These are phyloP conservation scores for Lithophane ornitopus DNA, from an alignment of 2,888 invertebrate species.

Conservation along the genomic window DNA sequence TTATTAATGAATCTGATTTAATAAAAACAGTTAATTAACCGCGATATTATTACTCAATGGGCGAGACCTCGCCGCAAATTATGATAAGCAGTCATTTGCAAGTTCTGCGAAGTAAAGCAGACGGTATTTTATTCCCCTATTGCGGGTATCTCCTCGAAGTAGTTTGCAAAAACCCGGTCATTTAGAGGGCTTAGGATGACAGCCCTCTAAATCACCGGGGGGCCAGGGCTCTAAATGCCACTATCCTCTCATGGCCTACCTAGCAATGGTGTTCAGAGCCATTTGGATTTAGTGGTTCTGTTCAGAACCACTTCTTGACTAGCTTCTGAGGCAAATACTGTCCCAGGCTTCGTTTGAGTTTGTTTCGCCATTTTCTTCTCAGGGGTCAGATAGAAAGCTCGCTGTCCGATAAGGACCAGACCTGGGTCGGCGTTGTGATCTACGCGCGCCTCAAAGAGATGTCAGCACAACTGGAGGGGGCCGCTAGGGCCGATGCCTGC, in stretches of 20 bases:
- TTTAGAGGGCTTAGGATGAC: too few species aligned
- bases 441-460: too few species aligned
- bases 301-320: too few species aligned
- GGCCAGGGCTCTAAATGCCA: too few species aligned
- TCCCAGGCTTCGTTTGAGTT: background rate
- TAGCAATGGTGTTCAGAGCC: too few species aligned
- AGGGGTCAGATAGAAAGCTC: background rate
- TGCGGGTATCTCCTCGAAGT: background rate
- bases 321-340: background rate
- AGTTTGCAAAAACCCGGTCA: background rate
- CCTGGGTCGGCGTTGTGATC: too few species aligned
- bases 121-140: constrained; percentile 8
- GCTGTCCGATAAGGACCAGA: too few species aligned
- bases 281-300: too few species aligned
- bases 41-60: constrained; percentile 36
- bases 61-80: constrained; percentile 24
- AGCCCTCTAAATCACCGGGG: too few species aligned
- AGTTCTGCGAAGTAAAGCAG: constrained; percentile 21
- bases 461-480: too few species aligned
- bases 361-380: background rate
- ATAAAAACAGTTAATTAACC: constrained; percentile 30
- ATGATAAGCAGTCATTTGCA: constrained; percentile 30
- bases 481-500: too few species aligned
- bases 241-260: too few species aligned
- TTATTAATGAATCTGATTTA: constrained; percentile 13